These are phyloP conservation scores for Drosophila obscura DNA, from an alignment of 1,140 invertebrate species.

Conservation along the genomic window DNA sequence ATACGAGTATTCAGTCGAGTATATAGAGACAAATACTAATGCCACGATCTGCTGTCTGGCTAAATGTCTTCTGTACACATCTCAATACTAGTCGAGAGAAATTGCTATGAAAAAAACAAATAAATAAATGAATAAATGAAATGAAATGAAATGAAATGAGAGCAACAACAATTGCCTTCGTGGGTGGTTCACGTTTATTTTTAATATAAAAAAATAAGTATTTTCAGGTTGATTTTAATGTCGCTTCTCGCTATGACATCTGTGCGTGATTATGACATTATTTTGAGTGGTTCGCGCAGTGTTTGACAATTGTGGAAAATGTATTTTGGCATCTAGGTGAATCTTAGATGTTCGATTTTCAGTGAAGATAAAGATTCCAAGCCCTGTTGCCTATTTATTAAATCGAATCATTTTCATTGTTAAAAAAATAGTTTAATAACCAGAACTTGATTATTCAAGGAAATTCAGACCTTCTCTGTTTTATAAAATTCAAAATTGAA, in stretches of 20 bases:
- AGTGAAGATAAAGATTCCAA: too few species aligned
- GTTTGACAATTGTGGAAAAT: too few species aligned
- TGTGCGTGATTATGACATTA: constrained; percentile 33
- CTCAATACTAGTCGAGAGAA: constrained; percentile 41
- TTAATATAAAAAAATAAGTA: constrained; percentile 46
- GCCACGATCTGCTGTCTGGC: constrained; percentile 29
- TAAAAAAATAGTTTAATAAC: too few species aligned
- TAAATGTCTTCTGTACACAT: constrained; percentile 47
- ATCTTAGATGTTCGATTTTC: not conserved
- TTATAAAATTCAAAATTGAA: too few species aligned
- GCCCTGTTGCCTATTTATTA: too few species aligned
- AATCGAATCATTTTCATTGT: too few species aligned
- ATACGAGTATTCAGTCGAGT: constrained; percentile 18
- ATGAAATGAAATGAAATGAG: not conserved
- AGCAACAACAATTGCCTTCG: constrained; percentile 44
- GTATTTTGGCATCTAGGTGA: too few species aligned
- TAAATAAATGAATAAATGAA: constrained; percentile 2
- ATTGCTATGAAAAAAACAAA: constrained; percentile 47
- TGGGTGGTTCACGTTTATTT: constrained; percentile 56
- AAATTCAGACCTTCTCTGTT: too few species aligned
- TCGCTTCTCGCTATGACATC: constrained; percentile 18
- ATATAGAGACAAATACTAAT: constrained; percentile 56
- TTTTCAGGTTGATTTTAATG: constrained; percentile 48
- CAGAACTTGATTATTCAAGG: too few species aligned
- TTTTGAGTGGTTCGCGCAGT: constrained; percentile 12